Percentiles rank a stretch among this genome's conserved stretches.
These are phyloP conservation scores for Delichon dasypus DNA, from an alignment of 2,797 vertebrate genomes.

Conservation along the genomic window DNA sequence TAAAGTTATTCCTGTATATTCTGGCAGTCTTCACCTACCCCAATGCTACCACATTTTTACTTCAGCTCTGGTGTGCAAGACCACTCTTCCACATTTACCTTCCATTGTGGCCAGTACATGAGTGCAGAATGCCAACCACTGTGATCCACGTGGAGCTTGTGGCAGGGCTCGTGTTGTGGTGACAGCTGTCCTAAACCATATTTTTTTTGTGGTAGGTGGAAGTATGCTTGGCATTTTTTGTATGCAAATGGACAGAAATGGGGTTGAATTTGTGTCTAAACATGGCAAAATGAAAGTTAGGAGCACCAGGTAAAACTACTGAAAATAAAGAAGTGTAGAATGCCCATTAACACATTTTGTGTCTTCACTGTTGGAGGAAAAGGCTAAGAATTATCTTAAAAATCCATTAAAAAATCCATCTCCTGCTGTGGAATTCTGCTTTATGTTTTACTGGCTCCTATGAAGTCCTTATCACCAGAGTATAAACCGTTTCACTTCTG, in stretches of 20 bases:
- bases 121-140: background rate
- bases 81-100: background rate
- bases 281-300: background rate
- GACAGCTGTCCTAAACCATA: background rate
- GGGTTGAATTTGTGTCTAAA: background rate
- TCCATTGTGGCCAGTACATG: background rate
- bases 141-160: background rate
- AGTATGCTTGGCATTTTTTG: background rate
- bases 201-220: background rate
- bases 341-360: background rate
- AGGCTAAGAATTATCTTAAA: background rate
- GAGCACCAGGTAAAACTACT: background rate
- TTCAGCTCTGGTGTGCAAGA: slow-evolving; percentile 2
- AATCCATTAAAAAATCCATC: background rate
- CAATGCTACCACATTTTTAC: background rate
- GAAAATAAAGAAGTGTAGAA: background rate
- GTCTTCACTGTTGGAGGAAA: background rate
- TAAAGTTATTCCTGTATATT: background rate
- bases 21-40: background rate
- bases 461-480: slow-evolving; percentile 3
- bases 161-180: background rate
- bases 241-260: background rate
- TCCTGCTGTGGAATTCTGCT: background rate
- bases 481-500: slow-evolving; percentile 21
- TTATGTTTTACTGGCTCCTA: background rate